phyloP scores from a whole-genome alignment of 2,888 invertebrate genomes.

The Agapetus fuscipes region DNA sequence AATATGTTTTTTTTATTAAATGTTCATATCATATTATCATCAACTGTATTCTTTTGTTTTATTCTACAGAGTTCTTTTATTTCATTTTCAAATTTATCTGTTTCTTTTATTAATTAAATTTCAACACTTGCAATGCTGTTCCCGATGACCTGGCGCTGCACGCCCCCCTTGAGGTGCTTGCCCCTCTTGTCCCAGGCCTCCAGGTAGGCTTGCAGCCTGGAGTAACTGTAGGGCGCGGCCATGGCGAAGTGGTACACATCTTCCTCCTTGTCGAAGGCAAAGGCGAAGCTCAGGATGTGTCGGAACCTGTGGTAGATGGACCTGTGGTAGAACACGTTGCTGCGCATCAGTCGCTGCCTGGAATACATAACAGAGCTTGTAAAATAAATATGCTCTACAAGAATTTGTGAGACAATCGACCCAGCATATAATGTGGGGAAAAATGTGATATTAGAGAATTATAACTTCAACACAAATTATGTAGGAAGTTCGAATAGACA shows the following conservation, averaged over 20 bases:
- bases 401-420: neutral
- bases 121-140: constrained; percentile 53
- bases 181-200: constrained; percentile 57
- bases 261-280: constrained; percentile 90
- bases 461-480: neutral
- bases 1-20: no score
- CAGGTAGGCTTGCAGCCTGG: constrained; percentile 77
- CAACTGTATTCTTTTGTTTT: no score
- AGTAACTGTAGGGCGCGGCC: constrained; percentile 93
- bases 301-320: constrained; percentile 83
- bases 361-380: no score
- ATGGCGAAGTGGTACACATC: constrained; percentile 93
- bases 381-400: no score
- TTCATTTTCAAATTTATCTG: no score
- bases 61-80: no score
- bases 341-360: constrained; percentile 70
- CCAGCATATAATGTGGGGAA: neutral
- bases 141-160: constrained; percentile 62
- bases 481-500: no score
- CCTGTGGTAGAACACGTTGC: constrained; percentile 85
- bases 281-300: constrained; percentile 87
- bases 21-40: no score
- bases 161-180: constrained; percentile 44
- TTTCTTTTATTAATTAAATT: no score
- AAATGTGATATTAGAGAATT: neutral